Conservation (phyloP, 2,113 vertebrate genomes). For the Myocastor coypus region DNA sequence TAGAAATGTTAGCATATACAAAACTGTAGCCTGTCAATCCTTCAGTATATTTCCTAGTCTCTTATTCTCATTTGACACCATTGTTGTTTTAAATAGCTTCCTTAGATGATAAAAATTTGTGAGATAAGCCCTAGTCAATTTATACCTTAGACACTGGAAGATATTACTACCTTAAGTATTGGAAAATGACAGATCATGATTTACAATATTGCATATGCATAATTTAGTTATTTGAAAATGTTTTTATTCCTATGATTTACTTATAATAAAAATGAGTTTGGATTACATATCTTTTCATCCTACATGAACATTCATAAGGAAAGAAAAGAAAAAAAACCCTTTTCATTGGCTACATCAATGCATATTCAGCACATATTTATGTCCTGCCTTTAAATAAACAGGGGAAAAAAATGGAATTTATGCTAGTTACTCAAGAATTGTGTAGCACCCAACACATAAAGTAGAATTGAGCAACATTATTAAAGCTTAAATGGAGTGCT, state of each 20-base stretch:
- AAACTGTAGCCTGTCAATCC: no score
- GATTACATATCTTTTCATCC: constrained; percentile 37
- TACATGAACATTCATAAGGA: constrained; percentile 6
- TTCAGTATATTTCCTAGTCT: no score
- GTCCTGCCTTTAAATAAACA: constrained; percentile 30
- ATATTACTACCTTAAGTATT: background rate
- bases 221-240: background rate
- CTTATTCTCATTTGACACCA: no score
- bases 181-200: background rate
- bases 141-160: background rate
- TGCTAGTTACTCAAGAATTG: background rate
- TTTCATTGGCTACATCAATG: constrained; percentile 37
- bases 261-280: background rate
- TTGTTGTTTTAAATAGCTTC: no score
- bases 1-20: no score
- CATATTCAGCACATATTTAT: constrained; percentile 39
- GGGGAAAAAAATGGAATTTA: background rate
- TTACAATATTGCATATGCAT: background rate
- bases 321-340: no score
- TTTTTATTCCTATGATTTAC: background rate
- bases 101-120: background rate
- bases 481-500: background rate
- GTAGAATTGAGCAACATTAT: constrained; percentile 32
- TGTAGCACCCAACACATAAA: background rate
- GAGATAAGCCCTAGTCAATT: background rate